Conservation (phyloP, 2,888 invertebrate genomes). For the Diogma glabrata region DNA sequence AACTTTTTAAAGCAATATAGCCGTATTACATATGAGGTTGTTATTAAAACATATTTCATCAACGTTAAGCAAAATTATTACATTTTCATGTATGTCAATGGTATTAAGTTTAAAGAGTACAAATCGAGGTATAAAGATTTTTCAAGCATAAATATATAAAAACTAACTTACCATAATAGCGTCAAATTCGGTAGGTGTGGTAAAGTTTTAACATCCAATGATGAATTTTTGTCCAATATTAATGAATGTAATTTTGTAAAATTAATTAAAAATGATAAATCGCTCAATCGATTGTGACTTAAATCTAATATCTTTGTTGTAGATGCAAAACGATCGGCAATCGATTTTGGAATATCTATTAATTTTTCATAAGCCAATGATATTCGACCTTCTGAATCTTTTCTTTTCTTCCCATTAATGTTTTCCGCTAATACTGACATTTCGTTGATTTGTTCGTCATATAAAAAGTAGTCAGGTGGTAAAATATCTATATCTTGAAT, state of each 20-base stretch:
- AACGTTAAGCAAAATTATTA: no score
- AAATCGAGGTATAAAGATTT: no score
- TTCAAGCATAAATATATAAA: background rate
- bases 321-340: constrained; percentile 49
- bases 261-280: constrained; percentile 57
- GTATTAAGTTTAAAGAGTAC: no score
- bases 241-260: constrained; percentile 63
- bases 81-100: no score
- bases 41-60: no score
- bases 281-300: constrained; percentile 63
- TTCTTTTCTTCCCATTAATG: no score
- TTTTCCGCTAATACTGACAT: no score
- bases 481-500: no score
- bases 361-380: constrained; percentile 60
- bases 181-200: constrained; percentile 61
- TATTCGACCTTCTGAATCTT: constrained; percentile 40
- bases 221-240: constrained; percentile 69
- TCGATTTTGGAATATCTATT: constrained; percentile 48
- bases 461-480: no score
- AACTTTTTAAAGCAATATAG: no score
- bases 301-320: constrained; percentile 55
- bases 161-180: constrained; percentile 52
- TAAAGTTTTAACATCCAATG: constrained; percentile 55
- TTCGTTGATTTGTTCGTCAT: no score
- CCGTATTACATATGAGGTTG: no score